Percentiles rank a stretch among this genome's conserved stretches.
Conservation (phyloP, 2,113 vertebrate species). For the Pseudolaguvia tuberculata region DNA sequence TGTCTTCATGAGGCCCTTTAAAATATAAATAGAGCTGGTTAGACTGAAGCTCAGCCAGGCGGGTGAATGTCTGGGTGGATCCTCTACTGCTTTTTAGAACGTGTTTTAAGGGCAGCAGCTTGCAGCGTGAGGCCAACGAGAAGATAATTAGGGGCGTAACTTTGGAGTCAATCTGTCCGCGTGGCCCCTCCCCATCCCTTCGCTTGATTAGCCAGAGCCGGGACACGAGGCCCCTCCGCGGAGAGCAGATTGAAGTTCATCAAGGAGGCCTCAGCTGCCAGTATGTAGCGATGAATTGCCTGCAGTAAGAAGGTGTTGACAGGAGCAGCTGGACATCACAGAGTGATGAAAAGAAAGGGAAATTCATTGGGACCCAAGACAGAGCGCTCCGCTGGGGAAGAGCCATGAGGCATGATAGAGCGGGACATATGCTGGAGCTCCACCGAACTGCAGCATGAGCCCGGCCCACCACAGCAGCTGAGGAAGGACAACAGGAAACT, state of each 20-base stretch:
- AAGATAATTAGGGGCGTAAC: constrained; percentile 72
- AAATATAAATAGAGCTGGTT: constrained; percentile 61
- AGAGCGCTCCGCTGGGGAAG: constrained; percentile 72
- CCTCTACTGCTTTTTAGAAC: constrained; percentile 47
- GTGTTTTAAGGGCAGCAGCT: constrained; percentile 61
- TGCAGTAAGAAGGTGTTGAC: constrained; percentile 94
- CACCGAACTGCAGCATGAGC: constrained; percentile 59
- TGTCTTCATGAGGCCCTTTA: constrained; percentile 58
- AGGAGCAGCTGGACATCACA: constrained; percentile 94
- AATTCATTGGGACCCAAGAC: constrained; percentile 83
- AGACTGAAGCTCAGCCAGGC: constrained; percentile 42
- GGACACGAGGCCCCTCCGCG: constrained; percentile 75
- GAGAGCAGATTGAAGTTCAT: constrained; percentile 83
- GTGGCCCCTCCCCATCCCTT: constrained; percentile 63
- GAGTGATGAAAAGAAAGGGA: constrained; percentile 89
- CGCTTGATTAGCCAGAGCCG: constrained; percentile 73
- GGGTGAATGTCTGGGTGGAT: constrained; percentile 56
- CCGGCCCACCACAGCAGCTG: background rate
- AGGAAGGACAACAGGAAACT: constrained; percentile 34
- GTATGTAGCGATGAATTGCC: constrained; percentile 87
- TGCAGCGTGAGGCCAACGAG: constrained; percentile 68
- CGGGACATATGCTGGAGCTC: constrained; percentile 61
- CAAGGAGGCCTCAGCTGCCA: constrained; percentile 91
- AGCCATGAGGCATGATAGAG: constrained; percentile 42
- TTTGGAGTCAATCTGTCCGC: constrained; percentile 70